These are phyloP conservation scores for Limenitis camilla DNA, from an alignment of 2,888 invertebrate genomes.

Conservation along the genomic window DNA sequence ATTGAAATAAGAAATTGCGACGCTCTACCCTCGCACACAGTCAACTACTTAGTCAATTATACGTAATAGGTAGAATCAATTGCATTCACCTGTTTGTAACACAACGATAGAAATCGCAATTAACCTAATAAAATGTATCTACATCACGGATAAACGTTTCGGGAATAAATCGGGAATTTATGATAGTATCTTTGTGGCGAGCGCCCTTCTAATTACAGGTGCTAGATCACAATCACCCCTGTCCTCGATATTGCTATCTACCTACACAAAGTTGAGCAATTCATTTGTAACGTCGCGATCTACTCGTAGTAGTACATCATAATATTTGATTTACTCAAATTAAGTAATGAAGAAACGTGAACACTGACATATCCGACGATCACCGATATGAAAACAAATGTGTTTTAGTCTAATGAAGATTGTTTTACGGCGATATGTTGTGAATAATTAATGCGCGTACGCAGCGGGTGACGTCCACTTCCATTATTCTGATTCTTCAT, in stretches of 20 bases:
- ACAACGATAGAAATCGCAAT: constrained; percentile 18
- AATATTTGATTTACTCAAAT: constrained; percentile 36
- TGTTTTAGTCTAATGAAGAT: constrained; percentile 71
- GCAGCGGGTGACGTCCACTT: constrained; percentile 60
- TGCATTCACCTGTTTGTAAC: constrained; percentile 34
- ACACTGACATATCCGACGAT: constrained; percentile 25
- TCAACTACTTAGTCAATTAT: constrained; percentile 48
- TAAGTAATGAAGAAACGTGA: constrained; percentile 28
- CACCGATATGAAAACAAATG: constrained; percentile 42
- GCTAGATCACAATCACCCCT: constrained; percentile 38
- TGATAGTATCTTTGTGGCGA: constrained; percentile 27
- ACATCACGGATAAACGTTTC: constrained; percentile 15
- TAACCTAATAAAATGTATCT: constrained; percentile 1
- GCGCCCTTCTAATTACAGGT: constrained; percentile 27
- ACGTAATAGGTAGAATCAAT: constrained; percentile 45
- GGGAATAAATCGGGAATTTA: constrained; percentile 18
- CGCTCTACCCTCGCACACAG: constrained; percentile 39
- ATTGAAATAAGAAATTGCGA: constrained; percentile 64
- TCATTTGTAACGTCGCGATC: constrained; percentile 58
- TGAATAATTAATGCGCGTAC: constrained; percentile 74
- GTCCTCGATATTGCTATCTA: constrained; percentile 38
- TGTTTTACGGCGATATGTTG: constrained; percentile 56
- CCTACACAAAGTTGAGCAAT: constrained; percentile 61
- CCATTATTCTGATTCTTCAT: constrained; percentile 74
- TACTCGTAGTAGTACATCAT: no score